Evolutionary conservation across 37 sponge, comb jelly and placozoan genomes (phyloP), one percentile per base, ranked within the genome.

Genomic region (Chondrilla cf. caribensis): DNA sequence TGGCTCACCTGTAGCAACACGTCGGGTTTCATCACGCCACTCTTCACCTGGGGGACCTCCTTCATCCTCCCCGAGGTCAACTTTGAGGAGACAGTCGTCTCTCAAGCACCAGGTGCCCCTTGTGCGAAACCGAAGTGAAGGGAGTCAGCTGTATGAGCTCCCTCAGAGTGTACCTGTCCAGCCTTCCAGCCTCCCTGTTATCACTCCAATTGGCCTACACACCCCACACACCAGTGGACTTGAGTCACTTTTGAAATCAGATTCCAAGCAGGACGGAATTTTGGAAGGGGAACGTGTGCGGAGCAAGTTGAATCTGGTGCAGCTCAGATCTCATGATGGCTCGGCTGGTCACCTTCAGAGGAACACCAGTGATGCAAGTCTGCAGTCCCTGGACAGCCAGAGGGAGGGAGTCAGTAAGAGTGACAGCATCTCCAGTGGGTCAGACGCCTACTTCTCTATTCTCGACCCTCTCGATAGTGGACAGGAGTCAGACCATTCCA

Each of bases 391-490:
- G 7, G 76, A 73, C 76, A 73, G 76, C 44, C 44, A 42, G 44
- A 38, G 43, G 7, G 41, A 73, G 76, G 64, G 64, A 19, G 6
- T 7, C 29, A 29, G 29, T 29, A 6, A 15, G 22, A 62, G 64
- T 62, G 64, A 28, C 64, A 73, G 76, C 43, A 40, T 39, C 9
- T 73, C 76, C 76, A 73, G 76, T 6, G 43, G 76, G 22, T 73
- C 76, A 1, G 76, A 73, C 21, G 41, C 38, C 40, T 73, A 39
- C 76, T 73, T 38, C 44, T 73, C 76, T 15, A 73, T 73, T 25
- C 37, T 22, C 2, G 24, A n/a, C 41, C n/a, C 24, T 9, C 41
- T 39, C 7, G 76, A 73, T 43, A 73, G 76, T 6, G 76, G 76
- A 0, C 76, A 73, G 36, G 76, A 73, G 25, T 73, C 76, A 2